These are phyloP conservation scores for Hirtodrosophila trivittata DNA, from an alignment of 2,888 invertebrate genomes.

Conservation along the genomic window DNA sequence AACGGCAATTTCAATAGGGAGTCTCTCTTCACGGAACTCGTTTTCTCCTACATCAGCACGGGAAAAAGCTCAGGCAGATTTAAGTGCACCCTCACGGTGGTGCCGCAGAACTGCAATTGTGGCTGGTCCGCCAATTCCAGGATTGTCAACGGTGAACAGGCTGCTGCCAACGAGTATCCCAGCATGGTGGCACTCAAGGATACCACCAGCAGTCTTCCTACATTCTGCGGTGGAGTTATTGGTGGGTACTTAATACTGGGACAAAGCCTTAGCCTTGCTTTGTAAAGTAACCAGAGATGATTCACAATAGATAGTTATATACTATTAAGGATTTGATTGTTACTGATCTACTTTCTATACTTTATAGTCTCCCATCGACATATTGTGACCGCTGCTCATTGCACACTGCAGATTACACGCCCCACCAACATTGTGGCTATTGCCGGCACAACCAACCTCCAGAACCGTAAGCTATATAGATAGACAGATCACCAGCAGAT, in stretches of 20 bases:
- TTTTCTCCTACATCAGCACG: slow-evolving; percentile 77
- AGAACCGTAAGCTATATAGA: slow-evolving; percentile 77
- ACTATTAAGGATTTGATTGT: background rate
- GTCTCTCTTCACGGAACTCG: slow-evolving; percentile 66
- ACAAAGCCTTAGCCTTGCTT: too few species aligned
- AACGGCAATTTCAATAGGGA: slow-evolving; percentile 60
- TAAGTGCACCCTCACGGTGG: slow-evolving; percentile 58
- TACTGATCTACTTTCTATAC: background rate
- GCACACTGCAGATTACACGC: slow-evolving; percentile 55
- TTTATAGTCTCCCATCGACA: slow-evolving; percentile 79
- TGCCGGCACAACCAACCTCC: slow-evolving; percentile 85
- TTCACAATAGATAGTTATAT: too few species aligned
- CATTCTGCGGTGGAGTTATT: slow-evolving; percentile 85
- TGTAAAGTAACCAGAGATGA: too few species aligned
- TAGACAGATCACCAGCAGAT: too few species aligned
- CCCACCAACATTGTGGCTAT: slow-evolving; percentile 78
- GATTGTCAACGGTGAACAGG: slow-evolving; percentile 86
- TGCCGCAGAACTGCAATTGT: slow-evolving; percentile 77
- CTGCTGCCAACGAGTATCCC: slow-evolving; percentile 86
- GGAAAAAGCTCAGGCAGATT: slow-evolving; percentile 64
- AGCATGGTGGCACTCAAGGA: slow-evolving; percentile 85
- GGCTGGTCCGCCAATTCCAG: slow-evolving; percentile 82
- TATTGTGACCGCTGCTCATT: slow-evolving; percentile 85
- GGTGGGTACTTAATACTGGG: slow-evolving; percentile 74
- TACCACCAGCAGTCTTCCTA: slow-evolving; percentile 9